These are phyloP conservation scores for Gadopsis marmoratus DNA, from an alignment of 2,797 vertebrate species.

Conservation along the genomic window DNA sequence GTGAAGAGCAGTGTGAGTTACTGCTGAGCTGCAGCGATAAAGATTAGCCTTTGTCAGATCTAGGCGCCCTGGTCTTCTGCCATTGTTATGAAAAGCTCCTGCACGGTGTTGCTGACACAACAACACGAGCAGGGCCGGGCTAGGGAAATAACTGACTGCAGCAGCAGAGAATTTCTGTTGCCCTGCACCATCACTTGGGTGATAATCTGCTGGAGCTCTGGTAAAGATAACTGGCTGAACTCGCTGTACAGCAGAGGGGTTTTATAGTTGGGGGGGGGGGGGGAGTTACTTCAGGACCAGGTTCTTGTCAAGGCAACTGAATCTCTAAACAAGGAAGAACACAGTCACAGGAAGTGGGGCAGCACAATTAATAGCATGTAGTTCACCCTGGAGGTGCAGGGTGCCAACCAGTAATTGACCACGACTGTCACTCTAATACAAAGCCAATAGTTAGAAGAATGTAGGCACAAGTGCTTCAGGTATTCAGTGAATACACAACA, in stretches of 20 bases:
- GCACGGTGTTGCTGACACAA: constrained; percentile 56
- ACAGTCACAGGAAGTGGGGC: not conserved
- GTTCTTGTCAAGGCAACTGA: not conserved
- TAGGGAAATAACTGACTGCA: not conserved
- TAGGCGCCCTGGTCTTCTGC: constrained; percentile 31
- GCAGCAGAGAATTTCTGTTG: constrained; percentile 8
- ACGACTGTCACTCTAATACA: not conserved
- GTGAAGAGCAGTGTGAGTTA: constrained; percentile 24
- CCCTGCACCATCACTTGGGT: not conserved
- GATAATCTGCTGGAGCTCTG: too few species aligned
- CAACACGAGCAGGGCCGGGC: constrained; percentile 36
- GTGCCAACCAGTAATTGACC: not conserved
- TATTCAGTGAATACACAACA: not conserved
- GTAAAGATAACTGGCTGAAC: not conserved
- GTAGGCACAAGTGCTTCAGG: not conserved
- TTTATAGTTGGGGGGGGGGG: not conserved
- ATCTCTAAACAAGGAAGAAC: not conserved
- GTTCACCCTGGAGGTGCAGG: not conserved
- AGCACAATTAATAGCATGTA: not conserved
- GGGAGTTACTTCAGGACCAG: not conserved
- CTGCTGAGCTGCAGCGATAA: constrained; percentile 58
- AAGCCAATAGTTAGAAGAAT: not conserved
- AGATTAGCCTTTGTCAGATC: constrained; percentile 60
- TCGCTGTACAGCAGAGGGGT: not conserved
- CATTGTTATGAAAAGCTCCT: constrained; percentile 66